Evolutionary conservation across 2,888 invertebrate species (phyloP).

Genomic region (Pycnomerus fuliginosus): DNA sequence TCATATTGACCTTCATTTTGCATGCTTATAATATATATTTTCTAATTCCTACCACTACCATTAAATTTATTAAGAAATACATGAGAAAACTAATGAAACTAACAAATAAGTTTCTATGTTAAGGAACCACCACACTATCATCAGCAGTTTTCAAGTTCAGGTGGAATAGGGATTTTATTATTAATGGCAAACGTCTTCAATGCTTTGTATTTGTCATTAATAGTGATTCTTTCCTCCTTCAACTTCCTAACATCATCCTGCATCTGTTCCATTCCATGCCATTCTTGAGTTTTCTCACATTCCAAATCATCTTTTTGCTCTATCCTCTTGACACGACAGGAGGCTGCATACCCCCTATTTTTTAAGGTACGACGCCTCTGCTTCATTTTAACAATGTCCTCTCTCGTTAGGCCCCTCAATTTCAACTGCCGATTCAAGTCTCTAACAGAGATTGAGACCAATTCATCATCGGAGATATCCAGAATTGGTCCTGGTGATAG

Average conservation of each 20-base stretch:
- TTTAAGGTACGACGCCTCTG: slow-evolving; percentile 92
- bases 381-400: slow-evolving; percentile 92
- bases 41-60: too few relatives aligned
- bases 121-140: too few relatives aligned
- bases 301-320: slow-evolving; percentile 94
- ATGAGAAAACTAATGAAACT: too few relatives aligned
- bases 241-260: slow-evolving; percentile 77
- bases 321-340: slow-evolving; percentile 90
- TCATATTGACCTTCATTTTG: too few relatives aligned
- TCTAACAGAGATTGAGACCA: slow-evolving; percentile 87
- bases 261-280: slow-evolving; percentile 81
- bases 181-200: slow-evolving; percentile 80
- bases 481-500: slow-evolving; percentile 79
- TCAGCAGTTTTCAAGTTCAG: slow-evolving; percentile 68
- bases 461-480: slow-evolving; percentile 89
- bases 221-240: slow-evolving; percentile 75
- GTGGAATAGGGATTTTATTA: slow-evolving; percentile 78
- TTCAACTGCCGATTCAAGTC: slow-evolving; percentile 89
- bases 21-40: too few relatives aligned
- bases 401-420: slow-evolving; percentile 79
- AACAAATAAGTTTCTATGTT: too few relatives aligned
- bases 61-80: too few relatives aligned
- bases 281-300: slow-evolving; percentile 81
- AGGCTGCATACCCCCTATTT: slow-evolving; percentile 94
- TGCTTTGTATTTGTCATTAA: slow-evolving; percentile 81